Percentiles rank a stretch among this genome's conserved stretches.
phyloP scores from a whole-genome alignment of 2,888 invertebrate genomes.

The Onthophagus sagittarius region DNA sequence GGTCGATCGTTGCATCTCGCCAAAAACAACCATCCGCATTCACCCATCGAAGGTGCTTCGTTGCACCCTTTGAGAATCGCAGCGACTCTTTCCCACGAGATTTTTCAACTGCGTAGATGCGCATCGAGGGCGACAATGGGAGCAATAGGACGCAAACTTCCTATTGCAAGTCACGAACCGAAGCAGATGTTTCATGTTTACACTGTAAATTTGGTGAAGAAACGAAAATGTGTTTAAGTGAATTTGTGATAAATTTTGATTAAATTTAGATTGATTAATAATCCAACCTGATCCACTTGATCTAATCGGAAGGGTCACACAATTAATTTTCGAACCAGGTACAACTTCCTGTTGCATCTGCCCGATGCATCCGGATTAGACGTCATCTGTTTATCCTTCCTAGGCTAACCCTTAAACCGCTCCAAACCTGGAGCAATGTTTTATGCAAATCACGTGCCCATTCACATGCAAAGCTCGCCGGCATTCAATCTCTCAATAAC shows the following conservation, averaged over 20 bases:
- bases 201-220: not conserved
- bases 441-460: not conserved
- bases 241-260: not conserved
- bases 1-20: not conserved
- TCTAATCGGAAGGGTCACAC: not conserved
- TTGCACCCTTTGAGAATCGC: not conserved
- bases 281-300: not conserved
- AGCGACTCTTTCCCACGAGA: conserved; percentile 4
- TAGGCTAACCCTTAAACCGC: not conserved
- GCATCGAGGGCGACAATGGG: not conserved
- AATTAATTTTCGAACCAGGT: conserved; percentile 26
- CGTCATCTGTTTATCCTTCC: not conserved
- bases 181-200: conserved; percentile 38
- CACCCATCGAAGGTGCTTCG: not conserved
- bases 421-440: not conserved
- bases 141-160: not conserved
- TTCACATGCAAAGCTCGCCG: not conserved
- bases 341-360: conserved; percentile 33
- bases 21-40: not conserved
- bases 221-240: not conserved
- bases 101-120: conserved; percentile 1
- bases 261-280: not conserved
- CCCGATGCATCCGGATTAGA: conserved; percentile 16
- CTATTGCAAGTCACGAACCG: conserved; percentile 44
- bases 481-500: not conserved